Evolutionary conservation across 30 jellyfish, hydroid and myxozoan species (phyloP).

Genomic region (Haliclystus octoradiatus): DNA sequence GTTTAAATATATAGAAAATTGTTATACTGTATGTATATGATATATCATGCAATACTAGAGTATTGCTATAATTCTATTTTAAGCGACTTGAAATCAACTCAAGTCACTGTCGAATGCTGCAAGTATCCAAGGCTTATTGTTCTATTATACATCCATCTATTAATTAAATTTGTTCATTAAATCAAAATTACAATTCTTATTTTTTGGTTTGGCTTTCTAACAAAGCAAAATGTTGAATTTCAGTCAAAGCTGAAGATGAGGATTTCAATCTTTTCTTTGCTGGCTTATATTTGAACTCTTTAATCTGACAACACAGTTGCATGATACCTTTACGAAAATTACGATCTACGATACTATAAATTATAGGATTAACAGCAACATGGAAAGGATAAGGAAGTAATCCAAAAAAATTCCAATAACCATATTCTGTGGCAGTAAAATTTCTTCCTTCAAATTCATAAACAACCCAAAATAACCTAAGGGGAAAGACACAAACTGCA

Average conservation of each 20-base stretch:
- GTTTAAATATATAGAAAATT: no score
- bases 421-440: background rate
- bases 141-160: no score
- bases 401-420: background rate
- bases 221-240: background rate
- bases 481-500: background rate
- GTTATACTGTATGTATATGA: no score
- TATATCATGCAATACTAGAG: no score
- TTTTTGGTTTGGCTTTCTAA: no score
- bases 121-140: no score
- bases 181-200: no score
- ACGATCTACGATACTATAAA: slow-evolving; percentile 5
- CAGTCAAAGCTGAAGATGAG: background rate
- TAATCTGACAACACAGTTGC: background rate
- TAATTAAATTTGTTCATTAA: no score
- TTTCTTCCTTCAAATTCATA: background rate
- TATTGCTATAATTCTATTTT: no score
- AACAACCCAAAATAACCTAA: slow-evolving; percentile 8
- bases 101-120: no score
- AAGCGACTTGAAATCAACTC: no score
- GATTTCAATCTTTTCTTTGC: background rate
- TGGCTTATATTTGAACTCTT: no score
- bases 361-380: slow-evolving; percentile 7
- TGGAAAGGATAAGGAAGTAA: slow-evolving; percentile 8
- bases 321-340: slow-evolving; percentile 5